A percentile compares a stretch with the other conserved stretches of the same genome.
phyloP scores from a whole-genome alignment of 2,888 invertebrate genomes.

The Crematogaster levior region DNA sequence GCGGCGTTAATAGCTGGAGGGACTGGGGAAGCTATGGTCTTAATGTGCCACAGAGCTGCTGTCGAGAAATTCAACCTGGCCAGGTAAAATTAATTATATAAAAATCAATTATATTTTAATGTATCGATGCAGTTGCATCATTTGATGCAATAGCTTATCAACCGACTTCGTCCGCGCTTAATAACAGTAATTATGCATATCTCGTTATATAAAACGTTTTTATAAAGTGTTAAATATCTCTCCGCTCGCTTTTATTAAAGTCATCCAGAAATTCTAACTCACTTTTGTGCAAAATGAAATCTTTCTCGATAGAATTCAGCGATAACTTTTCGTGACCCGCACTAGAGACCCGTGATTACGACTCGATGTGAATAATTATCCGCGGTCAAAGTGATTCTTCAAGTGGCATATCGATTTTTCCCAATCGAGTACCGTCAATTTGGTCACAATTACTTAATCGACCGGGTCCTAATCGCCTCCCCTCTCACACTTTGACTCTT shows the following conservation, averaged over 20 bases:
- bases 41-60: conserved; percentile 92
- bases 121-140: conserved; percentile 47
- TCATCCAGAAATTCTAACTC: not conserved
- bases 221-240: not conserved
- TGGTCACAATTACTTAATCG: conserved; percentile 64
- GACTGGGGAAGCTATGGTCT: conserved; percentile 90
- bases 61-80: conserved; percentile 88
- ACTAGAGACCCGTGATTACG: not conserved
- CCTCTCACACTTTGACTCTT: conserved; percentile 77
- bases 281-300: not conserved
- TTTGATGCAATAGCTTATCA: conserved; percentile 34
- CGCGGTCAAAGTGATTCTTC: conserved; percentile 11
- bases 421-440: conserved; percentile 43
- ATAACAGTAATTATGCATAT: conserved; percentile 50
- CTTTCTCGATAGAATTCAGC: not conserved
- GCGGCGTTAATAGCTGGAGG: conserved; percentile 91
- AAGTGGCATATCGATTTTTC: conserved; percentile 56
- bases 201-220: not conserved
- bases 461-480: conserved; percentile 21
- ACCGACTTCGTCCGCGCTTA: conserved; percentile 19
- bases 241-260: not conserved
- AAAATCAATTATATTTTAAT: conserved; percentile 59
- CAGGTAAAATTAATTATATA: conserved; percentile 84
- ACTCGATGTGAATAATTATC: conserved; percentile 5
- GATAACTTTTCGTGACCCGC: not conserved